These are phyloP conservation scores for Malurus elegans DNA, from an alignment of 2,113 vertebrate genomes.

Conservation along the genomic window DNA sequence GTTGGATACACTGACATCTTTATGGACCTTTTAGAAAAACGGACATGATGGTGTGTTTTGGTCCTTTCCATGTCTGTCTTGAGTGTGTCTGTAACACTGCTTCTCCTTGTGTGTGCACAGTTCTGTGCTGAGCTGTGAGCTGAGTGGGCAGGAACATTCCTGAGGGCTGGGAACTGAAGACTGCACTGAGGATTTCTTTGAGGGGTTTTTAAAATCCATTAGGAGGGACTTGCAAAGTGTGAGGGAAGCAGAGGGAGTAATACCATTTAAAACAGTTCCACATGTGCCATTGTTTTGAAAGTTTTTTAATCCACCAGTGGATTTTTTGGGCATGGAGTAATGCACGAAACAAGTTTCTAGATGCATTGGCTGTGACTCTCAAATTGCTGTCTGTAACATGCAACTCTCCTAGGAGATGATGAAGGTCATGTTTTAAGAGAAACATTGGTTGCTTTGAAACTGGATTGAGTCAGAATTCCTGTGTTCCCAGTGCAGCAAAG, in stretches of 20 bases:
- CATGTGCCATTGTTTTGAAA: background rate
- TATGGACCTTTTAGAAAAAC: background rate
- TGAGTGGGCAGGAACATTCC: background rate
- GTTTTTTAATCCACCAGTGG: background rate
- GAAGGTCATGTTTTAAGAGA: background rate
- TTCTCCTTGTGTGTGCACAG: rapidly evolving
- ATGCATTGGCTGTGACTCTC: background rate
- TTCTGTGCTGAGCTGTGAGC: background rate
- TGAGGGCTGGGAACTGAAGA: background rate
- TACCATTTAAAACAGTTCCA: background rate
- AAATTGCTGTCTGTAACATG: background rate
- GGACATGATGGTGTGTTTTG: background rate
- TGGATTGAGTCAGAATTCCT: background rate
- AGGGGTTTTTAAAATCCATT: background rate
- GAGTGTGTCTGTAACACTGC: background rate
- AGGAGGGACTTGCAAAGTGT: background rate
- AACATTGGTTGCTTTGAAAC: background rate
- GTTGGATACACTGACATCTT: background rate
- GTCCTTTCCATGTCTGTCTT: background rate
- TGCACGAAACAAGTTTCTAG: background rate
- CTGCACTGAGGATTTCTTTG: rapidly evolving
- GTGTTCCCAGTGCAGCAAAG: rapidly evolving
- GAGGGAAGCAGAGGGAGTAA: background rate
- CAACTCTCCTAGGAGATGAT: background rate
- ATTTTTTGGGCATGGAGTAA: background rate